A percentile compares a stretch with the other conserved stretches of the same genome.
Conservation (phyloP, 2,888 invertebrate species). For the Alviniconcha strummeri region DNA sequence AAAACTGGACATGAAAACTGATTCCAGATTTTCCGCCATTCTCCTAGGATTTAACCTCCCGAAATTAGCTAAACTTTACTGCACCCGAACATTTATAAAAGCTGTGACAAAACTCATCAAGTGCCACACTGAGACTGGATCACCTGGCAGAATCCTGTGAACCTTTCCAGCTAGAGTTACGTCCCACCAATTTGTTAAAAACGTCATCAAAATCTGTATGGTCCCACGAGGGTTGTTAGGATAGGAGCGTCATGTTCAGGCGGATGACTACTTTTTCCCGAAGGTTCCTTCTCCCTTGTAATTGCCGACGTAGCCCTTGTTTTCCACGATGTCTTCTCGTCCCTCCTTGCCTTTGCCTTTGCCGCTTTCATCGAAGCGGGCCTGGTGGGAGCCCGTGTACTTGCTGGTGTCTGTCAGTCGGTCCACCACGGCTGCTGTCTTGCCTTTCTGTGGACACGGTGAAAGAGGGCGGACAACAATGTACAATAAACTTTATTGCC, state of each 20-base stretch:
- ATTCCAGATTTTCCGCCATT: no score
- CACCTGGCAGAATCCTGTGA: no score
- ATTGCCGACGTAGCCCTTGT: constrained; percentile 38
- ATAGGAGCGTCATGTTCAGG: neutral
- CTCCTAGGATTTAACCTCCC: no score
- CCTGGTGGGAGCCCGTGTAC: constrained; percentile 44
- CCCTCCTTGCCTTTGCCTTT: constrained; percentile 39
- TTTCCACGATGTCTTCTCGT: constrained; percentile 21
- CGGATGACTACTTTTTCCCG: constrained; percentile 15
- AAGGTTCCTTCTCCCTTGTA: constrained; percentile 37
- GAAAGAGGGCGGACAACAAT: neutral
- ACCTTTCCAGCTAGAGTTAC: no score
- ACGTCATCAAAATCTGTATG: neutral
- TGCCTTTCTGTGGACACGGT: constrained; percentile 16
- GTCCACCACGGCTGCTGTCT: constrained; percentile 31
- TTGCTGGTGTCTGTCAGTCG: constrained; percentile 41
- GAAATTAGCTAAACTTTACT: no score
- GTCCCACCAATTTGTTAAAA: neutral
- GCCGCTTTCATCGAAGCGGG: constrained; percentile 39
- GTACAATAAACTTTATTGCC: no score
- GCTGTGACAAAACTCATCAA: no score
- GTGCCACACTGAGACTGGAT: no score
- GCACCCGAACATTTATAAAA: no score
- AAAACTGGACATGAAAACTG: no score
- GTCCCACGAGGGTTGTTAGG: neutral